Base-by-base conservation (phyloP, 64 coral and sea anemone species). In the Orbicella faveolata region DNA sequence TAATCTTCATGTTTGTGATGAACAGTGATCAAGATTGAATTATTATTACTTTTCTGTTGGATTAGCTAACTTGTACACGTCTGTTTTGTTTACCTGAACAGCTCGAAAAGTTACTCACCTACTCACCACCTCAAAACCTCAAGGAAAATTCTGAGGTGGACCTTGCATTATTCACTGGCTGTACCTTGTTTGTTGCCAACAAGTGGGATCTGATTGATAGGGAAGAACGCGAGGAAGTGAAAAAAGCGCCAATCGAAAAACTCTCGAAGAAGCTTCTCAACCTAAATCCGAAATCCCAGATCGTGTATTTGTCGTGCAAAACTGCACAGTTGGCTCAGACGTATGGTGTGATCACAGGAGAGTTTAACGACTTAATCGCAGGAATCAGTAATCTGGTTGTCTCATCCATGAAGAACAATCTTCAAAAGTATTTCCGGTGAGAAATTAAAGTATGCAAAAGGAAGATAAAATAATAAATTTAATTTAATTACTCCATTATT, bases 161-260 rank as follows among this genome's bases (percentile, higher is more conserved):
- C 15, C 26, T 62, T 12, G 41, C 59, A 4, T 15, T 84, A 36
- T 51, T 84, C 26, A 41, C 61, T 36, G 59, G 65, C 1, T 66
- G 81, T 61, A 34, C 81, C 1, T 70, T 84, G 19, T 84, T 84
- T 70, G 61, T 84, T 4, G 65, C 53, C 7, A 84, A 84, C 61
- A 84, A 84, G 21, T 84, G 81, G 81, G 81, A 84, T 65, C 34
- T 20, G 19, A 48, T 84, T 37, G 2, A 64, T 1, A 15, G 10
- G 4, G 33, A 84, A 36, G 81, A 84, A 13, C 16, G 34, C 8
- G 39, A 66, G 16, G 81, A 67, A 23, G 62, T 84, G 25, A 67
- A 84, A 17, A 39, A 84, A n/a, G 61, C 34, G 2, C 30, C 21
- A 41, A 51, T 84, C 59, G 18, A 33, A 67, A 84, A 84, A 68